A percentile compares a stretch with the other conserved stretches of the same genome.
phyloP scores from a whole-genome alignment of 2,797 vertebrate genomes.

The Poecilia picta region DNA sequence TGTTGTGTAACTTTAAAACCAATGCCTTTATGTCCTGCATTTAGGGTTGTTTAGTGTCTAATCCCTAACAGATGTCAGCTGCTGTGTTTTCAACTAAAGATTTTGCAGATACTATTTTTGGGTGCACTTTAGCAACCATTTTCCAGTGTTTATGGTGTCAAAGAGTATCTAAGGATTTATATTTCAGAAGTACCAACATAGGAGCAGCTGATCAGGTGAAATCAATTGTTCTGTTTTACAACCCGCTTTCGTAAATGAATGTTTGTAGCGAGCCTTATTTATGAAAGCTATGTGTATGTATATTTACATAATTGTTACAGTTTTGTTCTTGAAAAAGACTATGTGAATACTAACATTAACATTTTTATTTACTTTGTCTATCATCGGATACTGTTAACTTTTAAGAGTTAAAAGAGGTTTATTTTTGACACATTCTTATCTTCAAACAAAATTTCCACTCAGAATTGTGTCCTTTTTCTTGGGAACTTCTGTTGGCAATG shows the following conservation, averaged over 20 bases:
- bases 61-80: slow-evolving; percentile 37
- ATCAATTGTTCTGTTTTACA: not conserved
- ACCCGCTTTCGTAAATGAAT: not conserved
- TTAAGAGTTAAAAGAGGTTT: not conserved
- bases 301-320: not conserved
- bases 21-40: slow-evolving; percentile 7
- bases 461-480: slow-evolving; percentile 69
- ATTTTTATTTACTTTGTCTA: not conserved
- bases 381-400: not conserved
- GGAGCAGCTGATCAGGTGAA: not conserved
- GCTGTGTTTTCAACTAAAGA: slow-evolving; percentile 44
- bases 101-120: slow-evolving; percentile 44
- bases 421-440: slow-evolving; percentile 8
- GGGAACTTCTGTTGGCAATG: slow-evolving; percentile 57
- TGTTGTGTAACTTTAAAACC: slow-evolving; percentile 21
- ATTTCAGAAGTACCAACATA: not conserved
- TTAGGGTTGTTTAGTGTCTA: slow-evolving; percentile 38
- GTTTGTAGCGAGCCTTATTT: not conserved
- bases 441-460: slow-evolving; percentile 44
- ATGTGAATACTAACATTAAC: not conserved
- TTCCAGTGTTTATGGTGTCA: not conserved
- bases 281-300: not conserved
- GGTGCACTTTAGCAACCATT: slow-evolving; percentile 10
- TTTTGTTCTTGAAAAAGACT: not conserved
- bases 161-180: not conserved